Base-by-base conservation (phyloP, 2,797 vertebrate species). In the Epinephelus malabaricus region DNA sequence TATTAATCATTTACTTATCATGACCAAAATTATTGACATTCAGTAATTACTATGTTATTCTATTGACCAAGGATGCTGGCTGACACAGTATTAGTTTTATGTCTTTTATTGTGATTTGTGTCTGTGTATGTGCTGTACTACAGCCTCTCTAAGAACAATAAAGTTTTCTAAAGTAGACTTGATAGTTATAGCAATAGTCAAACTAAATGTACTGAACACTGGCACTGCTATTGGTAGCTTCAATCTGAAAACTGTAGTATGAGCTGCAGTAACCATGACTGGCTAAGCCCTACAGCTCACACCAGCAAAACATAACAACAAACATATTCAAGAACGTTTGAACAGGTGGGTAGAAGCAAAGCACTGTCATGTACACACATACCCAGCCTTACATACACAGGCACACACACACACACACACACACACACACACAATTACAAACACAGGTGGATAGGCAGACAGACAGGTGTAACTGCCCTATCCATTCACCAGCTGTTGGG, bases 401-500 rank as follows among this genome's bases (percentile, higher is more conserved):
- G 53, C 18, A 21, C 17, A 62, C 62, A 49, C 56, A 51, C 67
- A 47, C 43, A 67, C n/a, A 70, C 67, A 64, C 21, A 40, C 62
- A 66, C 66, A 58, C 73, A 72, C 69, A 69, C 45, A 85, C 55
- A 61, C 81, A n/a, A 2, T 46, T 7, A 47, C 67, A 69, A 58
- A 81, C 60, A 79, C 73, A 85, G 27, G 70, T 63, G 73, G 34
- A 86, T 89, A 92, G 88, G 84, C 90, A 86, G 74, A 87, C 59
- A 75, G 87, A 86, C 88, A 94, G 90, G 93, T 93, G 90, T 88
- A 88, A 82, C 85, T 87, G 78, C 88, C 80, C 73, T 46, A 60
- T 87, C 90, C 88, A 81, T 94, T 91, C 45, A 47, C 93, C 95
- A 95, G 93, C 94, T 95, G 95, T 88, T 85, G 66, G 75, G 61